phyloP scores from a whole-genome alignment of 2,113 vertebrate genomes.

The Vidua macroura region DNA sequence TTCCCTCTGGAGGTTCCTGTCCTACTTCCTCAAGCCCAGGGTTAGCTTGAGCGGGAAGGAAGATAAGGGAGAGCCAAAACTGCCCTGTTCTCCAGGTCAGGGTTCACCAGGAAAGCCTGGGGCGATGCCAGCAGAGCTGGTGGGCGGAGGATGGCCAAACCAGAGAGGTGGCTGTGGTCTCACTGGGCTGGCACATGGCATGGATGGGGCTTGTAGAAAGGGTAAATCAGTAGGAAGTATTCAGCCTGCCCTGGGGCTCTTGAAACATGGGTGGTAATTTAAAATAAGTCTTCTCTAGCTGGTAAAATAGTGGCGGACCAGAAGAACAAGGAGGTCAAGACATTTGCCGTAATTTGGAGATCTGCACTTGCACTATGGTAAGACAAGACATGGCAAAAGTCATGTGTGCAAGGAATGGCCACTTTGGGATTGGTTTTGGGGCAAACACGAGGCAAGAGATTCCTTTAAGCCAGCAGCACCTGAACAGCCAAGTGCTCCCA shows the following conservation, averaged over 20 bases:
- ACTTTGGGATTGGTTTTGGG: not conserved
- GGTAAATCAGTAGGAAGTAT: not conserved
- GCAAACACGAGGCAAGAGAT: not conserved
- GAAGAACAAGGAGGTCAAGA: not conserved
- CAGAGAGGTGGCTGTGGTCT: not conserved
- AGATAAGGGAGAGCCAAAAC: constrained; percentile 47
- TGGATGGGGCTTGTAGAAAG: accelerated
- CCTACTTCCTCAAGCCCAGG: constrained; percentile 26
- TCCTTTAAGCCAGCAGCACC: not conserved
- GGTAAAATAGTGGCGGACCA: not conserved
- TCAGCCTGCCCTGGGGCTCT: not conserved
- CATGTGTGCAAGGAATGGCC: not conserved
- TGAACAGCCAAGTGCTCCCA: not conserved
- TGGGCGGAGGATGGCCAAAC: not conserved
- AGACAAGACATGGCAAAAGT: not conserved
- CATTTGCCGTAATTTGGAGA: not conserved
- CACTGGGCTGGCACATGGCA: accelerated
- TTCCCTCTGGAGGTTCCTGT: not conserved
- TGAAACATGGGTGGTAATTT: not conserved
- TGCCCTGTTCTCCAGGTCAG: constrained; percentile 4
- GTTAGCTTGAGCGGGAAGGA: constrained; percentile 21
- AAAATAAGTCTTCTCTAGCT: not conserved
- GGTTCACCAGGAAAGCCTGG: not conserved
- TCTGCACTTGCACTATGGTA: not conserved
- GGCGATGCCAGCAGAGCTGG: not conserved